phyloP scores from a whole-genome alignment of 2,888 invertebrate species.

The Tetranychus truncatus region DNA sequence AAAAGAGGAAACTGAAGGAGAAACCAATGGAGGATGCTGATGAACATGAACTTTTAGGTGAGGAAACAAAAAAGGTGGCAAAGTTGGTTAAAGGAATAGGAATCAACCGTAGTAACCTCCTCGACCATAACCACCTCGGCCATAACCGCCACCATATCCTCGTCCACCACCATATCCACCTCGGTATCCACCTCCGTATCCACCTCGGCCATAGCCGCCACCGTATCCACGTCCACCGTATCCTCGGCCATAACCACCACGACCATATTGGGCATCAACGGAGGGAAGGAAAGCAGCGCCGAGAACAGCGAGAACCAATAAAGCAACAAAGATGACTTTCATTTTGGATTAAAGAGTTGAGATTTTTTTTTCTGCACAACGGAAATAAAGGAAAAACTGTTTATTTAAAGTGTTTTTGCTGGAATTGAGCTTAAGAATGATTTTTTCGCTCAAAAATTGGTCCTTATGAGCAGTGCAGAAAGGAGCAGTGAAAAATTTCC shows the following conservation, averaged over 20 bases:
- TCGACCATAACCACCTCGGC: not conserved
- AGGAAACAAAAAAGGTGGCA: not conserved
- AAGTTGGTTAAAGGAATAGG: not conserved
- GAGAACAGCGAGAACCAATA: not conserved
- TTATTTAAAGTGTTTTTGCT: not conserved
- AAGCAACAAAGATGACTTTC: not conserved
- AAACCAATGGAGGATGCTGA: not conserved
- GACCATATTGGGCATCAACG: not conserved
- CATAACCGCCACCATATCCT: not conserved
- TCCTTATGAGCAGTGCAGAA: no score
- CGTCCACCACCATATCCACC: not conserved
- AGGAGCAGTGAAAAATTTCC: no score
- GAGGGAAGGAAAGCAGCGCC: not conserved
- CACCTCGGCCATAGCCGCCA: not conserved
- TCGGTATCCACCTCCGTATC: not conserved
- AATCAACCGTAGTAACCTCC: not conserved
- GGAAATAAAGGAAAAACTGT: not conserved
- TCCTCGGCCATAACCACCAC: not conserved
- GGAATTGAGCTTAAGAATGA: not conserved
- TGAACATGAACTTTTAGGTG: not conserved
- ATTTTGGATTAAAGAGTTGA: not conserved
- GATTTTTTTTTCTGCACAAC: not conserved
- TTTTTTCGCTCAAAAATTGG: no score
- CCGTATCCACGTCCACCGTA: not conserved
- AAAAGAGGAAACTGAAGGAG: not conserved